Conservation (phyloP, 2,113 vertebrate species). For the Crotalus horridus region DNA sequence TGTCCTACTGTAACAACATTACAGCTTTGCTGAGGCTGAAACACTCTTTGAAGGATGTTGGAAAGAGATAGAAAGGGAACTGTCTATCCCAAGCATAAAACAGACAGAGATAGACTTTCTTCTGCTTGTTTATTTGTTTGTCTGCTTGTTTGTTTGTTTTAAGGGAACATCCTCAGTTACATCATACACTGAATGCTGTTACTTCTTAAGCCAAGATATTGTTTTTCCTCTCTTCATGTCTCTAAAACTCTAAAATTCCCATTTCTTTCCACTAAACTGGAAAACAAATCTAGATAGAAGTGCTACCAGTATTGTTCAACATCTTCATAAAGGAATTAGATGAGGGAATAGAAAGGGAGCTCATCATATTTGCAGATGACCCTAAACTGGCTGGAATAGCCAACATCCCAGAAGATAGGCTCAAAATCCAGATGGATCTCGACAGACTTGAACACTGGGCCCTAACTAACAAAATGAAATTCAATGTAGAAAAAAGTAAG, state of each 20-base stretch:
- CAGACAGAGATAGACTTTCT: not conserved
- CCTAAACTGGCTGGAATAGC: not conserved
- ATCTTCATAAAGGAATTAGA: not conserved
- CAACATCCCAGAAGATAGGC: not conserved
- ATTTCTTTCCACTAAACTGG: not conserved
- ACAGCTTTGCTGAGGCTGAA: not conserved
- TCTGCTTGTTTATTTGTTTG: not conserved
- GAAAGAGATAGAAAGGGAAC: not conserved
- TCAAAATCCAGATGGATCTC: not conserved
- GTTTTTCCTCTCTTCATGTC: not conserved
- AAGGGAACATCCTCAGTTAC: not conserved
- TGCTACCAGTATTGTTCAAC: not conserved
- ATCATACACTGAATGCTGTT: not conserved
- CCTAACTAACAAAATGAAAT: not conserved
- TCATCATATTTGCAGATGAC: not conserved
- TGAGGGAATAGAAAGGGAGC: not conserved
- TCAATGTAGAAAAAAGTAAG: not conserved
- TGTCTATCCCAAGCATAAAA: not conserved
- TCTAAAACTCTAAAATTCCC: not conserved
- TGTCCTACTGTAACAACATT: not conserved
- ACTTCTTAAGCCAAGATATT: not conserved
- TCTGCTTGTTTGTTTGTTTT: not conserved
- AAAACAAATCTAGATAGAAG: not conserved
- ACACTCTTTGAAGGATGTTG: not conserved
- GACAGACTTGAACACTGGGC: not conserved